Evolutionary conservation across 2,888 invertebrate genomes (phyloP).

Genomic region (Clunio marinus): DNA sequence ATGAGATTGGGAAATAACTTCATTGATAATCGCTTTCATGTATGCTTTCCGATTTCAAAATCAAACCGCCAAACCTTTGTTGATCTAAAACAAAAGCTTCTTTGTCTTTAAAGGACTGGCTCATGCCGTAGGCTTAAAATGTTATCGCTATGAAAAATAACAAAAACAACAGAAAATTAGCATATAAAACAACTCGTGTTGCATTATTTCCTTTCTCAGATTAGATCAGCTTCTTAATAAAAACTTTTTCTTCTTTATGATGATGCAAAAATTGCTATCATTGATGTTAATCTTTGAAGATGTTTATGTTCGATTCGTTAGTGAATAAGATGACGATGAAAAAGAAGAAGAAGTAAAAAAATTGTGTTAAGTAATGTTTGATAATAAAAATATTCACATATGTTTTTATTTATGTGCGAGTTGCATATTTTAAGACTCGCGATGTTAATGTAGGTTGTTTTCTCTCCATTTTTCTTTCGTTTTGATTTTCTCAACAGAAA

Average conservation of each 20-base stretch:
- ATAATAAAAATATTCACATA: not conserved
- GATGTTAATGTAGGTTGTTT: conserved; percentile 38
- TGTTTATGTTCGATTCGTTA: conserved; percentile 24
- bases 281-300: not conserved
- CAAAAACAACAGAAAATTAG: too few species aligned
- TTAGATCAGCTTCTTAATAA: too few species aligned
- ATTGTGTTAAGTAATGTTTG: conserved; percentile 2
- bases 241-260: not conserved
- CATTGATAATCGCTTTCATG: too few species aligned
- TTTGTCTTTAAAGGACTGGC: too few species aligned
- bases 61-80: conserved; percentile 16
- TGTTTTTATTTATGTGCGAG: not conserved
- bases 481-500: conserved; percentile 15
- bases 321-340: too few species aligned
- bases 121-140: too few species aligned
- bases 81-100: not conserved
- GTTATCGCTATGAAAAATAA: too few species aligned
- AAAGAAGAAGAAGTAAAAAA: too few species aligned
- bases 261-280: conserved; percentile 13
- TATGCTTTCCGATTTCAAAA: too few species aligned
- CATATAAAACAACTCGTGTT: too few species aligned
- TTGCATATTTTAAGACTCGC: not conserved
- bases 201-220: too few species aligned
- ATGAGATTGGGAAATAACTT: too few species aligned
- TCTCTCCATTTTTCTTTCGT: conserved; percentile 25